These are phyloP conservation scores for Eudemis profundana DNA, from an alignment of 2,888 invertebrate species.

Conservation along the genomic window DNA sequence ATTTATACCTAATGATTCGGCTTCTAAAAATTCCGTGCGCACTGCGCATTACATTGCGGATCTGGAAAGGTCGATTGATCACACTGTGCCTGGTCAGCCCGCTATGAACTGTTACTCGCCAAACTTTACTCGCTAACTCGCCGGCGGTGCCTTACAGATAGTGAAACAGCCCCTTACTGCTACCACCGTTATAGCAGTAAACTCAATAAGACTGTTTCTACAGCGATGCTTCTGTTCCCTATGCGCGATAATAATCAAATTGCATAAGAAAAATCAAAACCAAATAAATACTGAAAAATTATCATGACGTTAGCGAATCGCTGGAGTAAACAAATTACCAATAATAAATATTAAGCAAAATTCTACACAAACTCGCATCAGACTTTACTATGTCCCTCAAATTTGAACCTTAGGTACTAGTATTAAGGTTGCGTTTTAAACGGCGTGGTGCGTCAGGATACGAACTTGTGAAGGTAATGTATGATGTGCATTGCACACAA, in stretches of 20 bases:
- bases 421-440: background rate
- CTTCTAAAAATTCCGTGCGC: no score
- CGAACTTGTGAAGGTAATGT: background rate
- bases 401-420: background rate
- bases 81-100: no score
- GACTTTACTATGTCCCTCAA: background rate
- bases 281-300: constrained; percentile 24
- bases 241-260: background rate
- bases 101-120: no score
- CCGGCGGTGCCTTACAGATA: no score
- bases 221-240: no score
- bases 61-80: no score
- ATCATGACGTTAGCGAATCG: constrained; percentile 23
- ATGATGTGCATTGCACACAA: constrained; percentile 21
- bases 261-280: constrained; percentile 10
- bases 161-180: no score
- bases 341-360: constrained; percentile 14
- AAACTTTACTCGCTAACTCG: no score
- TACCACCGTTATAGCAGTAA: no score
- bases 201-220: no score
- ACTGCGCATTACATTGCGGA: no score
- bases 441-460: background rate
- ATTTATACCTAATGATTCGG: no score
- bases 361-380: background rate
- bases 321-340: constrained; percentile 27